phyloP scores from a whole-genome alignment of 2,113 vertebrate species.

The Solea solea region DNA sequence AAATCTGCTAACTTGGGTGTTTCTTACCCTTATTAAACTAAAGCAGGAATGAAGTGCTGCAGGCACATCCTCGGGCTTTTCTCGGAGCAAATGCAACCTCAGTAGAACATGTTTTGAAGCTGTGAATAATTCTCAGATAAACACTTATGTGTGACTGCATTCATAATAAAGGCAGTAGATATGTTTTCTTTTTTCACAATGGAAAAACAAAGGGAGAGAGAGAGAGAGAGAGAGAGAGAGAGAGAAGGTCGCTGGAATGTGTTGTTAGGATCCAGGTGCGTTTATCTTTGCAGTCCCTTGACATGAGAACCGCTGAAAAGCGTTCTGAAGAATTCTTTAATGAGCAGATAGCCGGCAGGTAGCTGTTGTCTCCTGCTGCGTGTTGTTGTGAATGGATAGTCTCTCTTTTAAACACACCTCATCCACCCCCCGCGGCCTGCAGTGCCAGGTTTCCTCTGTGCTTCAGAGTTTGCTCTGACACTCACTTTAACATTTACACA shows the following conservation, averaged over 20 bases:
- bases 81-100: slow-evolving; percentile 61
- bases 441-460: slow-evolving; percentile 42
- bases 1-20: slow-evolving; percentile 45
- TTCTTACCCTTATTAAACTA: slow-evolving; percentile 29
- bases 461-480: slow-evolving; percentile 51
- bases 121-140: slow-evolving; percentile 36
- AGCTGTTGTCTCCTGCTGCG: slow-evolving; percentile 69
- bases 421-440: slow-evolving; percentile 50
- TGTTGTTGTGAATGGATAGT: slow-evolving; percentile 61
- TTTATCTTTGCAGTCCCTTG: slow-evolving; percentile 26
- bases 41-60: slow-evolving; percentile 20
- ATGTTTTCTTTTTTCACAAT: neutral
- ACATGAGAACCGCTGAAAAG: slow-evolving; percentile 50
- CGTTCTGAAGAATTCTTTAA: slow-evolving; percentile 64
- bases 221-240: neutral
- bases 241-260: slow-evolving; percentile 9
- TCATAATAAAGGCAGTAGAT: slow-evolving; percentile 20
- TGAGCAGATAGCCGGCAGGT: slow-evolving; percentile 64
- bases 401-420: slow-evolving; percentile 66
- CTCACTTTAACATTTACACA: slow-evolving; percentile 65
- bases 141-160: slow-evolving; percentile 13
- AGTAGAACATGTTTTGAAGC: slow-evolving; percentile 43
- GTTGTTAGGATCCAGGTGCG: slow-evolving; percentile 3
- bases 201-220: slow-evolving; percentile 12
- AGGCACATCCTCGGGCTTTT: slow-evolving; percentile 59